Evolutionary conservation across 1,140 invertebrate species (phyloP).

Genomic region (Elysia chlorotica): DNA sequence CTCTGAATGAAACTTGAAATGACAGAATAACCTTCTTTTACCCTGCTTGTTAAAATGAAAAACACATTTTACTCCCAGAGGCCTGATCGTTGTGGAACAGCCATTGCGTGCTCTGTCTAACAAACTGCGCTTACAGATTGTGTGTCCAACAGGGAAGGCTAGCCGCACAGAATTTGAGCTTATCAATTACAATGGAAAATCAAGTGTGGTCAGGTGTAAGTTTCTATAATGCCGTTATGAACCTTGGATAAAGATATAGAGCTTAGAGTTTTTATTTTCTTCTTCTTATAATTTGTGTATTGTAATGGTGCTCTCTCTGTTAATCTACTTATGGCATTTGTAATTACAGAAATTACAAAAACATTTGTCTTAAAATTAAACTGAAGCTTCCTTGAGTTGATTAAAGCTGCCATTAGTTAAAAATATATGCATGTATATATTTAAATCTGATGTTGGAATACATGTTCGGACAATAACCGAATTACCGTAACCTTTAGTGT

Average conservation of each 20-base stretch:
- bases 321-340: neutral
- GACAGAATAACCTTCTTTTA: no score
- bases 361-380: neutral
- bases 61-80: no score
- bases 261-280: no score
- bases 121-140: slow-evolving; percentile 94
- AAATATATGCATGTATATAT: neutral
- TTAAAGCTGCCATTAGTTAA: neutral
- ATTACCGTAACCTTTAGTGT: neutral
- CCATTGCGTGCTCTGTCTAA: slow-evolving; percentile 93
- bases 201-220: slow-evolving; percentile 90
- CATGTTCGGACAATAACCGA: neutral
- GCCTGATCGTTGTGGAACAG: slow-evolving; percentile 81
- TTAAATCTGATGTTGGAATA: neutral
- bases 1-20: no score
- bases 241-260: no score
- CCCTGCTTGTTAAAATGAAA: no score
- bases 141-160: slow-evolving; percentile 84
- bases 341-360: neutral
- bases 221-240: slow-evolving; percentile 18
- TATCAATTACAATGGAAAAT: slow-evolving; percentile 81
- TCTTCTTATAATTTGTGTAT: no score
- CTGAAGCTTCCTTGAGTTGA: neutral
- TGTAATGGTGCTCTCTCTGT: no score
- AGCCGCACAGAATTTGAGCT: slow-evolving; percentile 88